phyloP scores from a whole-genome alignment of 2,888 invertebrate genomes.

The Gibbula magus region DNA sequence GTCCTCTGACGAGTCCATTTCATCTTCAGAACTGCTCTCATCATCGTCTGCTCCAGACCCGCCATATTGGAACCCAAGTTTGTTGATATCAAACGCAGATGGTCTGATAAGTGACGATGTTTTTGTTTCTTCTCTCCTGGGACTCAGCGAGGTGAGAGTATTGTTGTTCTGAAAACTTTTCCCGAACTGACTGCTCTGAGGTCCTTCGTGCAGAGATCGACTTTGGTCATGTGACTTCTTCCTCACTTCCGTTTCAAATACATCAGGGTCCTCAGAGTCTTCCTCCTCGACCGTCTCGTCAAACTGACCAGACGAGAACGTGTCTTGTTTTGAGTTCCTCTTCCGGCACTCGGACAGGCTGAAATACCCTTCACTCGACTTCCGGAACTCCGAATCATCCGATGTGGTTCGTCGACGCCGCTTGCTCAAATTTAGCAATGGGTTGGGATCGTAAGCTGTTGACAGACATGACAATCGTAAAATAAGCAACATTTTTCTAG shows the following conservation, averaged over 20 bases:
- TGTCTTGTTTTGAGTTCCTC: neutral
- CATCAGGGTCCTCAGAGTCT: conserved; percentile 38
- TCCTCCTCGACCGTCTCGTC: conserved; percentile 29
- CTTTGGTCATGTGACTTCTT: conserved; percentile 5
- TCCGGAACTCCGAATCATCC: conserved; percentile 45
- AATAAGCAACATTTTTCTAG: too few species aligned
- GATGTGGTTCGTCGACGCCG: conserved; percentile 82
- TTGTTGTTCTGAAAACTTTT: neutral
- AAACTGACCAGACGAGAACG: conserved; percentile 5
- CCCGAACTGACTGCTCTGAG: neutral
- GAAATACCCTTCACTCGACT: conserved; percentile 23
- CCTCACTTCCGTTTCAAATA: conserved; percentile 31
- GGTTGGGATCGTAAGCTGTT: conserved; percentile 89
- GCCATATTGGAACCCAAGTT: conserved; percentile 3
- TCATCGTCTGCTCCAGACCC: conserved; percentile 26
- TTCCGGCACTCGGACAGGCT: conserved; percentile 21
- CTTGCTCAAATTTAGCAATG: conserved; percentile 85
- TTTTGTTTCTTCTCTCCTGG: neutral
- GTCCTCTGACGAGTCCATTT: conserved; percentile 25
- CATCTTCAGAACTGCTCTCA: conserved; percentile 24
- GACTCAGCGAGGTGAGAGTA: neutral
- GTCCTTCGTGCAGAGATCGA: conserved; percentile 29
- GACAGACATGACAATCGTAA: conserved; percentile 53
- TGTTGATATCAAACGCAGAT: neutral
- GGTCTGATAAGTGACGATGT: neutral